Evolutionary conservation across 2,888 invertebrate genomes (phyloP).

Genomic region (Agriopis marginaria): DNA sequence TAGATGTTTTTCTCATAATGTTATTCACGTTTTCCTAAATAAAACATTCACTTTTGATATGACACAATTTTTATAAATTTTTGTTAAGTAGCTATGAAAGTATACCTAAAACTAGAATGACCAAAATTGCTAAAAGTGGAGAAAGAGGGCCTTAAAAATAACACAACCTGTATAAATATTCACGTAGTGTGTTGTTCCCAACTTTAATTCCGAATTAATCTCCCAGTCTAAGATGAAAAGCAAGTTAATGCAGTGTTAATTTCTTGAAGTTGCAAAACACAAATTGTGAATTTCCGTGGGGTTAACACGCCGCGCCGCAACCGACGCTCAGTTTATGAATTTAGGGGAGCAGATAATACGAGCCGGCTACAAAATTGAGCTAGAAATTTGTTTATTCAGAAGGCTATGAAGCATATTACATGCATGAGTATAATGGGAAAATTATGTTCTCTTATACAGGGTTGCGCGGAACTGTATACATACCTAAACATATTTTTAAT

Average conservation of each 20-base stretch:
- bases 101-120: no score
- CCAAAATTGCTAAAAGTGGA: no score
- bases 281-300: conserved; percentile 54
- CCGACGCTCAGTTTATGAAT: conserved; percentile 42
- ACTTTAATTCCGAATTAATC: conserved; percentile 24
- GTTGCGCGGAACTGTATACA: no score
- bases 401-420: conserved; percentile 25
- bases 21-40: no score
- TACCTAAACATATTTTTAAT: no score
- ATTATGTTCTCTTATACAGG: conserved; percentile 21
- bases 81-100: no score
- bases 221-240: conserved; percentile 39
- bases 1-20: no score
- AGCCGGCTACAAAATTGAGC: conserved; percentile 44
- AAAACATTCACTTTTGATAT: no score
- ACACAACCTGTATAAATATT: background rate
- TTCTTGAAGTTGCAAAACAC: conserved; percentile 49
- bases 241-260: conserved; percentile 49
- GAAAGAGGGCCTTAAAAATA: no score
- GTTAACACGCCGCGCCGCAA: conserved; percentile 44
- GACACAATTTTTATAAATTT: no score
- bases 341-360: conserved; percentile 49
- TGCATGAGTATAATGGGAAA: conserved; percentile 31
- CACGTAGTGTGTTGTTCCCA: background rate
- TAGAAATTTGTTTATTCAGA: conserved; percentile 39